Percentiles rank a stretch among this genome's conserved stretches.
phyloP scores from a whole-genome alignment of 2,113 vertebrate genomes.

The Monarcha castaneiventris region DNA sequence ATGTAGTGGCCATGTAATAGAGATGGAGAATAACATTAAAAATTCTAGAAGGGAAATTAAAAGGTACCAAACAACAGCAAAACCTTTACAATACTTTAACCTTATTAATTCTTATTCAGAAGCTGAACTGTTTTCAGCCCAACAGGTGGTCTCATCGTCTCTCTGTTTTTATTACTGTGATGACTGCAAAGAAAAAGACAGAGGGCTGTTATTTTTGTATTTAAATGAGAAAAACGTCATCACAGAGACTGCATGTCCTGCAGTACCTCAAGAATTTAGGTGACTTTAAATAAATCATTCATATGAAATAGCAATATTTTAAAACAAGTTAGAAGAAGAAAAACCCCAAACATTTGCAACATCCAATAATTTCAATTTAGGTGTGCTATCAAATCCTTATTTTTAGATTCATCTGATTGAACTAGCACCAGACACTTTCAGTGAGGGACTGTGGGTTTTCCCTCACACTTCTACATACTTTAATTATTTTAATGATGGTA shows the following conservation, averaged over 20 bases:
- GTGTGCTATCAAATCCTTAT: not conserved
- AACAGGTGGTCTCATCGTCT: not conserved
- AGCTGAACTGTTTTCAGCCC: not conserved
- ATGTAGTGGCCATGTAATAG: not conserved
- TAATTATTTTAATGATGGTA: slow-evolving; percentile 49
- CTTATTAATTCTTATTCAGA: slow-evolving; percentile 2
- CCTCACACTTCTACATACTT: slow-evolving; percentile 4
- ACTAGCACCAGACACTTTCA: not conserved
- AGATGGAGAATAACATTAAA: not conserved
- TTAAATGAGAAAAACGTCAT: not conserved
- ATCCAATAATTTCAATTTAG: not conserved
- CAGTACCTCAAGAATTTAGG: not conserved
- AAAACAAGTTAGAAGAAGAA: not conserved
- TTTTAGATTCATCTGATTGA: not conserved
- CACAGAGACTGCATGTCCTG: not conserved
- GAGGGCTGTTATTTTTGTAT: not conserved
- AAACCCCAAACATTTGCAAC: not conserved
- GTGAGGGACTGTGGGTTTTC: not conserved
- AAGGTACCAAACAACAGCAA: not conserved
- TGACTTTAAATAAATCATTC: not conserved
- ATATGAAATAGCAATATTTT: not conserved
- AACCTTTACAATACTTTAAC: not conserved
- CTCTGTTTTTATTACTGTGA: not conserved
- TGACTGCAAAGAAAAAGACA: not conserved
- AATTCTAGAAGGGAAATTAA: not conserved